Evolutionary conservation across 1,140 invertebrate genomes (phyloP).

Genomic region (Arion vulgaris): DNA sequence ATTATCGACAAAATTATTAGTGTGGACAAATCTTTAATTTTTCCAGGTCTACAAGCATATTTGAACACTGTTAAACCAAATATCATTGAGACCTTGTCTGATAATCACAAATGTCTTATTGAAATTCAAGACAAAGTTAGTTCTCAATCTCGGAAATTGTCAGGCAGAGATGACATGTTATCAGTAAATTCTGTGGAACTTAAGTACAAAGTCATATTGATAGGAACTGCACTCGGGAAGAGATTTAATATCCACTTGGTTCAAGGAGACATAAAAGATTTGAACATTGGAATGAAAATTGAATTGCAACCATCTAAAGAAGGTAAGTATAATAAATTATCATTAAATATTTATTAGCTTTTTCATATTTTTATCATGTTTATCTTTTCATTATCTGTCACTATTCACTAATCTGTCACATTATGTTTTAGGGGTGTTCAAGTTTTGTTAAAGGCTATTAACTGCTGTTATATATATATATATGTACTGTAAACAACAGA

Average conservation of each 20-base stretch:
- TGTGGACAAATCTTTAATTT: not conserved
- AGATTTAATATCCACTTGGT: not conserved
- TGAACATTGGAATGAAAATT: constrained; percentile 9
- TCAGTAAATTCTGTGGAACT: not conserved
- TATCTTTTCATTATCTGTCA: too few relatives aligned
- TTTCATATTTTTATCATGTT: too few relatives aligned
- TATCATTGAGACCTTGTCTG: not conserved
- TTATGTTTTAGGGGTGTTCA: too few relatives aligned
- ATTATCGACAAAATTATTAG: not conserved
- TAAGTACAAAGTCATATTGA: not conserved
- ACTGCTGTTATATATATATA: too few relatives aligned
- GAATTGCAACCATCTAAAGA: not conserved
- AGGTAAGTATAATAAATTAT: not conserved
- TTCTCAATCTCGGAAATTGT: not conserved
- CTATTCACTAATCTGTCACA: too few relatives aligned
- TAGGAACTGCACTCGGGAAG: not conserved
- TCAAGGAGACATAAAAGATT: not conserved
- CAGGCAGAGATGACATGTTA: not conserved
- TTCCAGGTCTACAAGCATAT: not conserved
- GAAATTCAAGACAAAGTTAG: not conserved
- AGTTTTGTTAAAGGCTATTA: too few relatives aligned
- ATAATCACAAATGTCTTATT: not conserved
- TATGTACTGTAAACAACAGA: too few relatives aligned
- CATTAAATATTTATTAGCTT: too few relatives aligned
- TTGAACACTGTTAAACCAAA: not conserved